Base-by-base conservation (phyloP, 2,888 invertebrate genomes). In the Penaeus monodon region DNA sequence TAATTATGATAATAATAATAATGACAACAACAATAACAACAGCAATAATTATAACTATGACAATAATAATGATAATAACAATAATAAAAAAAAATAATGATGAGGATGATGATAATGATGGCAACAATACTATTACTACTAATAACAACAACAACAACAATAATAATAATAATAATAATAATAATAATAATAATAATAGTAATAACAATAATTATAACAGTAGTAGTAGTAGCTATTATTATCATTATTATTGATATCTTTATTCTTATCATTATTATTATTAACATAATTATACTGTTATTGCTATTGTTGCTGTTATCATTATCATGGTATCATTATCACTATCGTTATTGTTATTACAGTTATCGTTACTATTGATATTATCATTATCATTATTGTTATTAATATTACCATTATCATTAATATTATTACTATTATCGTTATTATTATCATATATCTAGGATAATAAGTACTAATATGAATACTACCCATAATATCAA, bases 251-350 rank as follows among this genome's bases (percentile, higher is more conserved):
- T 77, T 77, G 29, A 29, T 44, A 77, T 44, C 29, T 49, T 77
- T 49, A 77, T 77, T 77, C 1, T 44, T 77, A 77, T 44, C 49
- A 77, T 77, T 77, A 77, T 77, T 38, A 77, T 77, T 77, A n/a
- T n/a, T n/a, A n/a, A n/a, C n/a, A n/a, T n/a, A n/a, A n/a, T n/a
- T n/a, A n/a, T n/a, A n/a, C n/a, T n/a, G n/a, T n/a, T n/a, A n/a
- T n/a, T n/a, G n/a, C n/a, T n/a, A n/a, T n/a, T n/a, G 44, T 77
- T 33, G 44, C 44, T 77, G 44, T 77, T 44, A 77, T 77, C 20
- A 77, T 77, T 38, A 38, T 38, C 4, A 38, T 57, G 12, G 2
- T 57, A 14, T 44, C 10, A 44, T 10, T 44, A 57, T 17, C 1
- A 20, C 17, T 0, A 57, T 4, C 17, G 3, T 57, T 17, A 57